Evolutionary conservation across 2,797 vertebrate species (phyloP), one percentile per base, ranked within the genome.

Genomic region (Sebastes cheni): DNA sequence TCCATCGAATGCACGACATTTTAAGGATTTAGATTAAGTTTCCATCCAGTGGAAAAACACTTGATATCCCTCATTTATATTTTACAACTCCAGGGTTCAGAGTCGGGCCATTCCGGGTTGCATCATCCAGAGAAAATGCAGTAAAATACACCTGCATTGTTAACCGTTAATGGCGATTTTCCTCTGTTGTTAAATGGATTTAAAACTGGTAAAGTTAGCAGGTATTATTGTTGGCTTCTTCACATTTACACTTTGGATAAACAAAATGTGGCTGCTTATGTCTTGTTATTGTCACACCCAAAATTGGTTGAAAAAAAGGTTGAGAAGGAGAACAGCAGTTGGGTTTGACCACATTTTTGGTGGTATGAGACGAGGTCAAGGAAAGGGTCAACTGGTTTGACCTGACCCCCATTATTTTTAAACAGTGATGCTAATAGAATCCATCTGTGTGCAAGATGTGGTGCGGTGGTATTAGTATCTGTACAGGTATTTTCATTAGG

Each of bases 61-160:
- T 27, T 12, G 32, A 58, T 4, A 55, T 29, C 2, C n/a, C 20
- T 50, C 8, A n/a, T 67, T 50, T 60, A 25, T 50, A 70, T 42
- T 71, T 71, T 16, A 42, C 34, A 70, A 4, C 29, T 62, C 3
- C 55, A 36, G 23, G 30, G 32, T 82, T 82, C 56, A 61, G 67
- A n/a, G 9, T 27, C 2, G 4, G 72, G 39, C 50, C 29, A 30
- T 8, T 3, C 20, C 23, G 11, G 11, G 30, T 22, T 46, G 25
- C 25, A 25, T 72, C 77, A 55, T 66, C 2, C 3, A n/a, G 22
- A 55, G 13, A 73, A 73, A 70, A 72, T 30, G 56, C 60, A 14
- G 2, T 81, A 69, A 86, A 84, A 34, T 32, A 18, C 84, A 91
- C 83, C 79, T 89, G 81, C 46, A 16, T 62, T 30, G 81, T 81